These are phyloP conservation scores for Oncorhynchus mykiss DNA, from an alignment of 2,113 vertebrate genomes.

Conservation along the genomic window DNA sequence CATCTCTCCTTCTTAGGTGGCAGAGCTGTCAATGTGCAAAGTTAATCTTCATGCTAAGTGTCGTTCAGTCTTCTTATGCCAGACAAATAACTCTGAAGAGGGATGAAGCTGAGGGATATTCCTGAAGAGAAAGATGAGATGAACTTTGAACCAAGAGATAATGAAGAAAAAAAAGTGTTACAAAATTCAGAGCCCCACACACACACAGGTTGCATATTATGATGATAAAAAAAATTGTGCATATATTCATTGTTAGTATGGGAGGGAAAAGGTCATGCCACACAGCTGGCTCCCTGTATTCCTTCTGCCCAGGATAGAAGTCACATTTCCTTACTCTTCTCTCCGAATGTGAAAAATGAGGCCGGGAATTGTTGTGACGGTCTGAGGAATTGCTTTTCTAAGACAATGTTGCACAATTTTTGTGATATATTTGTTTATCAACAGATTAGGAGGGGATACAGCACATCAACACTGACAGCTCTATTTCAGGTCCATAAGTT, in stretches of 20 bases:
- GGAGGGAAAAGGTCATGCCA: slow-evolving; percentile 33
- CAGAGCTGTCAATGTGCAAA: slow-evolving; percentile 53
- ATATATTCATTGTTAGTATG: slow-evolving; percentile 47
- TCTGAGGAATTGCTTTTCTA: slow-evolving; percentile 69
- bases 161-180: slow-evolving; percentile 6
- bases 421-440: slow-evolving; percentile 61
- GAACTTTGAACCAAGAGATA: slow-evolving; percentile 8
- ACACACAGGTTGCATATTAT: slow-evolving; percentile 17
- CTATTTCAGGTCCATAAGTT: slow-evolving; percentile 19
- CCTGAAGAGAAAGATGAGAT: slow-evolving; percentile 21
- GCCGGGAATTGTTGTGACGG: slow-evolving; percentile 65
- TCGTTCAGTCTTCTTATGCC: slow-evolving; percentile 43
- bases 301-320: slow-evolving; percentile 29
- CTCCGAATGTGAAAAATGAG: slow-evolving; percentile 67
- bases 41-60: slow-evolving; percentile 38
- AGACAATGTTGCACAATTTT: slow-evolving; percentile 54
- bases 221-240: slow-evolving; percentile 44
- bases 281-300: slow-evolving; percentile 38
- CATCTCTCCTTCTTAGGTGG: slow-evolving; percentile 47
- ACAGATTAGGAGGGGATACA: slow-evolving; percentile 32
- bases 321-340: slow-evolving; percentile 35
- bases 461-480: slow-evolving; percentile 28
- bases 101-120: slow-evolving; percentile 11
- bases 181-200: background rate
- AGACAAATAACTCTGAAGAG: slow-evolving; percentile 30